Percentiles rank a stretch among this genome's conserved stretches.
Evolutionary conservation across 2,888 invertebrate species (phyloP).

Genomic region (Epistrophella euchroma): DNA sequence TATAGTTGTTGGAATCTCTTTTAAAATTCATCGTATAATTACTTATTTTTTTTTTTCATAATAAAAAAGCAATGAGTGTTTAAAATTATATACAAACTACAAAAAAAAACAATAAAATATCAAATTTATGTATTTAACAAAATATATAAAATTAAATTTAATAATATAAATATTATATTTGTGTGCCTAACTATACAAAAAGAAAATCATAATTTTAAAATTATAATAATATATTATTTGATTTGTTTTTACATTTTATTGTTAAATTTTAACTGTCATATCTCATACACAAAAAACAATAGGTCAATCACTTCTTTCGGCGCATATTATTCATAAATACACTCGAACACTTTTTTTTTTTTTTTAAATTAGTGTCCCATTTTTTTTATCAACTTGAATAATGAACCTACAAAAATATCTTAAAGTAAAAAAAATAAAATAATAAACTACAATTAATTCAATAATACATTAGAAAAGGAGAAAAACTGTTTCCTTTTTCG

Average conservation of each 20-base stretch:
- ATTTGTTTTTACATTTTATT: constrained; percentile 4
- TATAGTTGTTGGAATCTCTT: constrained; percentile 62
- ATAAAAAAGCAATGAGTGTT: constrained; percentile 48
- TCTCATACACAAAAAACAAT: constrained; percentile 65
- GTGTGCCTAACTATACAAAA: constrained; percentile 1
- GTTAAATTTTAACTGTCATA: constrained; percentile 59
- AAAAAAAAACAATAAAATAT: constrained; percentile 19
- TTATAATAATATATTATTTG: background rate
- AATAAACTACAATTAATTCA: constrained; percentile 55
- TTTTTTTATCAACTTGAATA: constrained; percentile 54
- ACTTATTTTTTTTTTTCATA: constrained; percentile 9
- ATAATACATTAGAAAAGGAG: constrained; percentile 63
- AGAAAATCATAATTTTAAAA: constrained; percentile 29
- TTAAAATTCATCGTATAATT: constrained; percentile 62
- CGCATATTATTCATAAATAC: constrained; percentile 35
- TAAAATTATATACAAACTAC: constrained; percentile 59
- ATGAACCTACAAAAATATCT: constrained; percentile 52
- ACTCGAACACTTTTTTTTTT: constrained; percentile 21
- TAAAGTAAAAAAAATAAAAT: constrained; percentile 32
- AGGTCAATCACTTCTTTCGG: constrained; percentile 43
- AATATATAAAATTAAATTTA: constrained; percentile 21
- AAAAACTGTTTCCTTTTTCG: constrained; percentile 22
- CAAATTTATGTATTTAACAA: background rate
- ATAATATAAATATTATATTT: constrained; percentile 36
- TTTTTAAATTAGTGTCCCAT: constrained; percentile 27